These are phyloP conservation scores for Drosophila ohnishii DNA, from an alignment of 1,140 invertebrate genomes.

Conservation along the genomic window DNA sequence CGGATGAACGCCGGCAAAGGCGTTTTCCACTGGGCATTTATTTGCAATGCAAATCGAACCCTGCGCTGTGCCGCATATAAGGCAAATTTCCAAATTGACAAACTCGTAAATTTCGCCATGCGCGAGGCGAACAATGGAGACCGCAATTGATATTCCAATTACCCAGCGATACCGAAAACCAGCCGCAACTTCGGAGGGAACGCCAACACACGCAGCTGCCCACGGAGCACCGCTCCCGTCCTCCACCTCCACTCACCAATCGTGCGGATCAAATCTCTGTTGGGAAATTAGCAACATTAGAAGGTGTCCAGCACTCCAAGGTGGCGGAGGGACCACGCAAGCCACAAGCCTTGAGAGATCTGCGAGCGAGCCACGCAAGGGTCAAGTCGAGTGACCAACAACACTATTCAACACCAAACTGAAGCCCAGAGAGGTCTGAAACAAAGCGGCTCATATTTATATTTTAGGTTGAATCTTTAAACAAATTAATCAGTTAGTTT, in stretches of 20 bases:
- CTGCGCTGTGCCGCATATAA: constrained; percentile 44
- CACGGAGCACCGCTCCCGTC: constrained; percentile 3
- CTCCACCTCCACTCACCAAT: constrained; percentile 21
- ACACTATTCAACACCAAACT: constrained; percentile 16
- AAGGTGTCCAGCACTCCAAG: constrained; percentile 43
- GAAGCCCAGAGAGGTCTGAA: neutral
- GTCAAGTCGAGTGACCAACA: constrained; percentile 62
- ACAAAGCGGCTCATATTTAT: too few relatives aligned
- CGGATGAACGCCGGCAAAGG: constrained; percentile 31
- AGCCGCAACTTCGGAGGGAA: constrained; percentile 25
- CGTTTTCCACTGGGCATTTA: constrained; percentile 69
- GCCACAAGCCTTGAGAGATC: constrained; percentile 45
- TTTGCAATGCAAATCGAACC: constrained; percentile 71
- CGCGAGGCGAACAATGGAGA: constrained; percentile 43
- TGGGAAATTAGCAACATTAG: constrained; percentile 72
- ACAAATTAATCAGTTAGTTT: neutral
- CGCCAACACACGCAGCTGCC: constrained; percentile 65
- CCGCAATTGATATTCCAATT: constrained; percentile 79
- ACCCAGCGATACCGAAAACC: constrained; percentile 44
- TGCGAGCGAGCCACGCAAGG: constrained; percentile 36
- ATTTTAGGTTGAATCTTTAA: neutral
- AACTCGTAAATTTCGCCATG: constrained; percentile 63
- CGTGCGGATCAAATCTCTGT: constrained; percentile 57
- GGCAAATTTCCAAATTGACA: constrained; percentile 70
- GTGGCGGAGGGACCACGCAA: constrained; percentile 24